Conservation (phyloP, 2,888 invertebrate species). For the Keiferia lycopersicella region DNA sequence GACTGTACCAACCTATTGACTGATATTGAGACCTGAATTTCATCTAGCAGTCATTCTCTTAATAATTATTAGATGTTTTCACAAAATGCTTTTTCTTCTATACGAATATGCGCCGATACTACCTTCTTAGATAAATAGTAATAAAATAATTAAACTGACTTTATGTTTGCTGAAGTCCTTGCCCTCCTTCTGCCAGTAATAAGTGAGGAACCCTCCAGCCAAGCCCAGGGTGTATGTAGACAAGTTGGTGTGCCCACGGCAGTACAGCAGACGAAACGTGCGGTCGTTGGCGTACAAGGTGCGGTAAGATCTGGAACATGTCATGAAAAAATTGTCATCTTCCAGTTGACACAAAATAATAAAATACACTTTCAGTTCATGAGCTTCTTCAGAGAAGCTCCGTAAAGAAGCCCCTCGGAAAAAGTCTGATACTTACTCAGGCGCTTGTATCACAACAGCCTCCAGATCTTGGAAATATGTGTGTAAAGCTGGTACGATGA, state of each 20-base stretch:
- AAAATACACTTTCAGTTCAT: too few species aligned
- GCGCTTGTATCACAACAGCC: conserved; percentile 63
- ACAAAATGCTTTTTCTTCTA: too few species aligned
- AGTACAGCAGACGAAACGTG: conserved; percentile 65
- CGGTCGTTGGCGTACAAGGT: conserved; percentile 52
- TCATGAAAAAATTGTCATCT: not conserved
- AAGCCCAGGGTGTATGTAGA: conserved; percentile 66
- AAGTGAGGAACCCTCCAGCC: conserved; percentile 62
- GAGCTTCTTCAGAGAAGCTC: too few species aligned
- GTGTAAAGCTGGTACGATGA: conserved; percentile 53
- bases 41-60: too few species aligned
- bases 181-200: conserved; percentile 53
- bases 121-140: too few species aligned
- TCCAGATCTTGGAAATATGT: conserved; percentile 66
- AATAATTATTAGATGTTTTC: too few species aligned
- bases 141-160: too few species aligned
- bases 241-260: conserved; percentile 68
- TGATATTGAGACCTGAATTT: too few species aligned
- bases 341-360: too few species aligned
- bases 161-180: conserved; percentile 52
- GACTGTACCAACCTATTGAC: too few species aligned
- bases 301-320: conserved; percentile 52
- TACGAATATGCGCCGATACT: too few species aligned
- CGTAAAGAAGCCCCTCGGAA: too few species aligned
- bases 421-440: conserved; percentile 59